Base-by-base conservation (phyloP, 2,888 invertebrate genomes). In the Creontiades dilutus region DNA sequence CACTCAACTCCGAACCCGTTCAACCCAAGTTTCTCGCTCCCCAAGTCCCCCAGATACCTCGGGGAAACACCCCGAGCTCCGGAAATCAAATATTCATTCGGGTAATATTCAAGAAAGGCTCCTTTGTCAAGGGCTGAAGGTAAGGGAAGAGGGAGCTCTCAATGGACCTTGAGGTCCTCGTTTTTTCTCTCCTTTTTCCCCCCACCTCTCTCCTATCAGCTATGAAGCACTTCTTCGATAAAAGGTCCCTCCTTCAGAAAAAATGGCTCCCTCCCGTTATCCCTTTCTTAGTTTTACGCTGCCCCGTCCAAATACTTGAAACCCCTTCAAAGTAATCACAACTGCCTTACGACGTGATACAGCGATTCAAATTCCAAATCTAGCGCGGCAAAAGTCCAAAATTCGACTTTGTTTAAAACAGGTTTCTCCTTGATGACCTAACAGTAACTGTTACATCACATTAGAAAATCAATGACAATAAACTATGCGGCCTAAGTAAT, bases 51-150 rank as follows among this genome's bases (percentile, higher is more conserved):
- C 23, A 61, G 61, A 68, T 23, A 37, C 37, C 37, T 37, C 37
- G 37, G 37, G 37, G 7, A 19, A 23, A 68, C 19, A 78, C 37
- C 28, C 28, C 37, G 37, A 46, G 46, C 76, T 37, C 0, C 16
- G 37, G 46, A 37, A 46, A 78, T 78, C 78, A 78, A 78, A 78
- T 78, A 78, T 78, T 78, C 78, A 78, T 78, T 46, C 78, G 78
- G 78, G 78, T 78, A 78, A 78, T 78, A 78, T 78, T 78, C 78
- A 37, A 9, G 78, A 78, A 78, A 46, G 78, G 46, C 37, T 19
- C 78, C 19, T 78, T 78, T 37, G 37, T 47, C 37, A 78, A 19
- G 47, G 46, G 37, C 78, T 28, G 78, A n/a, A 78, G 37, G 37
- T 37, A 78, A 19, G 46, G 37, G 37, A 46, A 19, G 16, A 16